Evolutionary conservation across 2,888 invertebrate species (phyloP), one percentile per base, ranked within the genome.

Genomic region (Nomada ferruginata): DNA sequence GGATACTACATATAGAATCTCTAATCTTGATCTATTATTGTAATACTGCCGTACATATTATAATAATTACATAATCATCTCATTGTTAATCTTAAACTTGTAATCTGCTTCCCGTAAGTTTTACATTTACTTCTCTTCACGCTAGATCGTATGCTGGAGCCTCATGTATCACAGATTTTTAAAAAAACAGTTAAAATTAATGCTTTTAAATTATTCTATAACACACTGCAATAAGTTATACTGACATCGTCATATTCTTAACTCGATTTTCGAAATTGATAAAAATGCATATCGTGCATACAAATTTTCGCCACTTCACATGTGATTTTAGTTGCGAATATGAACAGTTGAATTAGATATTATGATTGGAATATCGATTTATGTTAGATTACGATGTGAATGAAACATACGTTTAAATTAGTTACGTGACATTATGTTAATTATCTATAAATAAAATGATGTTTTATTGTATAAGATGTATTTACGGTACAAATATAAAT

Each of bases 1-100:
- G 65, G 36, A 59, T 23, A 78, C 29, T 68, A 61, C 20, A 15
- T 44, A 26, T 59, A 64, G 44, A 36, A 72, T 60, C 36, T 68
- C 63, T 63, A 47, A 63, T 66, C 61, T 52, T 63, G 70, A 26
- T 59, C 65, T 68, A 68, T 82, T 82, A 71, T 81, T 29, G 42
- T 82, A 82, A 63, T 82, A 82, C 82, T 82, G 71, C 59, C 82
- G 57, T 63, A 57, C 53, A 60, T 76, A 71, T 71, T 57, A 65
- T 65, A 60, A 71, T 76, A 70, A 55, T 72, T 10, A 23, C 65
- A 71, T 68, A 71, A 68, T 76, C 20, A 55, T 18, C 18, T 29
- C 36, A 60, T 70, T 70, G n/a, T 5, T 23, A 76, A 55, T n/a
- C 53, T 76, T 53, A 47, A 57, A 71, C 71, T 53, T 23, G 57